Evolutionary conservation across 2,113 vertebrate species (phyloP), one percentile per base, ranked within the genome.

Genomic region (Colossoma macropomum): DNA sequence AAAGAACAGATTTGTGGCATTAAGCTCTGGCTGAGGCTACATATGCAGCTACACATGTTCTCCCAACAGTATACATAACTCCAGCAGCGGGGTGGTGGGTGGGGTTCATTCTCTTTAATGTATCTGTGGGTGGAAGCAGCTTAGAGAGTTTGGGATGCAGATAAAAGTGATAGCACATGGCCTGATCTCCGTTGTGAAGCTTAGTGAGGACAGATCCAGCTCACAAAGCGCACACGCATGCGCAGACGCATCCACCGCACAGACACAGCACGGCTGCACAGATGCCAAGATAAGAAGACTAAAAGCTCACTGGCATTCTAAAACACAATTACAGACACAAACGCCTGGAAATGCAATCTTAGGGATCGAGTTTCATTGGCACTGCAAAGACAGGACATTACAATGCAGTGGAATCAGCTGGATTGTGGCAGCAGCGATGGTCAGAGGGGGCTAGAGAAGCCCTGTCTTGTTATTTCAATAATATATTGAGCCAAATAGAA

Each of bases 111-210:
- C 59, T 38, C 38, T 34, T 34, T 56, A 60, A 71, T 34, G 12
- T 25, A 72, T 41, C 27, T 50, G 45, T 84, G 82, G 76, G 70
- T 66, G 70, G 48, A 63, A 63, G n/a, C 41, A 25, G 28, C 41
- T 23, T 25, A 38, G 34, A 79, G 69, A 62, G 32, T 16, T 62
- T 16, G 12, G 56, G 25, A 25, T 34, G n/a, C 11, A 85, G 83
- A 85, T 84, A 41, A 62, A 54, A 75, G 52, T 80, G 63, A 75
- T 75, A 80, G 28, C 71, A 80, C 77, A 71, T 52, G 83, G 34
- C 23, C 38, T 59, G 70, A 84, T 78, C 68, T 77, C 62, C 54
- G 50, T 19, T 68, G 25, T 59, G 19, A 16, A 62, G 11, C 16
- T 80, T 72, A 38, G 13, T 23, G 25, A 63, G 68, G 52, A 28